A percentile compares a stretch with the other conserved stretches of the same genome.
Conservation (phyloP, 2,113 vertebrate species). For the Diphyllodes magnificus region DNA sequence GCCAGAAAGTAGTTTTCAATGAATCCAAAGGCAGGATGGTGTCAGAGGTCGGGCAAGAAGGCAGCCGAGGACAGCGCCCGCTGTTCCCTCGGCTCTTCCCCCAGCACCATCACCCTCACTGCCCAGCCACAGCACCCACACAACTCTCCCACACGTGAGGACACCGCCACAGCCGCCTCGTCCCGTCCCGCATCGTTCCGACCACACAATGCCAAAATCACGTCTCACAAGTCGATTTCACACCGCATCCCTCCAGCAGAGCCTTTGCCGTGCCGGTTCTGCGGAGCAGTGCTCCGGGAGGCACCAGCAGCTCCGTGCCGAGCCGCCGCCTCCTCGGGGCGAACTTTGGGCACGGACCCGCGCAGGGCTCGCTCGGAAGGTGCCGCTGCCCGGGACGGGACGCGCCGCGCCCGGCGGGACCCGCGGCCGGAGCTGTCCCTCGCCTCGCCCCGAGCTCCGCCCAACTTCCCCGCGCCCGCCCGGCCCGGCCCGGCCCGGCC, state of each 20-base stretch:
- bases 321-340: neutral
- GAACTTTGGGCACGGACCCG: neutral
- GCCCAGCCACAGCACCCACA: neutral
- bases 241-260: neutral
- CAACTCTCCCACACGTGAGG: fast-evolving
- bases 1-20: neutral
- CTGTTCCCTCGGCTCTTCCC: neutral
- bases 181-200: fast-evolving
- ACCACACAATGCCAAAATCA: neutral
- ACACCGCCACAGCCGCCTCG: neutral
- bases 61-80: neutral
- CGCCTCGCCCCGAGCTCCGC: neutral
- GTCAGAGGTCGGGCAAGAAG: neutral
- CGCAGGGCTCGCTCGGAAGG: neutral
- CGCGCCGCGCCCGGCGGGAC: neutral
- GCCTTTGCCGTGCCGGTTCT: neutral
- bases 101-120: neutral
- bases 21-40: neutral
- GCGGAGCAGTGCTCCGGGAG: fast-evolving
- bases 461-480: neutral
- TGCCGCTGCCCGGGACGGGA: neutral
- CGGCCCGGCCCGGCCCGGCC: too few species aligned
- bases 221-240: neutral
- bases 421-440: neutral
- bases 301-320: neutral